Base-by-base conservation (phyloP, 1,140 invertebrate genomes). In the Cheumatopsyche charites region DNA sequence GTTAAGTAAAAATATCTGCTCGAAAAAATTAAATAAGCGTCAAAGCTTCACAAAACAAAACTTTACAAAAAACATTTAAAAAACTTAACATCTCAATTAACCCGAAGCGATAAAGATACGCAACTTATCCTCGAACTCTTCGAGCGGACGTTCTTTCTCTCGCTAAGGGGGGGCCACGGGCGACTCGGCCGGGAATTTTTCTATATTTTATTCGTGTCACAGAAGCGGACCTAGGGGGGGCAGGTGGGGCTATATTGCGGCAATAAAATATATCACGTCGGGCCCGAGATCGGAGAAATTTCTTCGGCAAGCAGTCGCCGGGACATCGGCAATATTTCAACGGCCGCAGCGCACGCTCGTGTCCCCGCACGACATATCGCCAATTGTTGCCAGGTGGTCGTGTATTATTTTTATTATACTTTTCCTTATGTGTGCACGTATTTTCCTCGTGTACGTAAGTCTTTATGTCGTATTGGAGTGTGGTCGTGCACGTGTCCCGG, bases 181-280 rank as follows among this genome's bases (percentile, higher is more conserved):
- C 19, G 58, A n/a, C n/a, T n/a, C n/a, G n/a, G n/a, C n/a, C n/a
- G n/a, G n/a, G n/a, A n/a, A 62, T n/a, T 23, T 63, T 63, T 17
- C 42, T 68, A 75, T 73, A 75, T 75, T 63, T 72, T 75, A 75
- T 75, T 75, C 70, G 29, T 71, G 74, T 75, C 74, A 73, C 74
- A 71, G 58, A 19, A 66, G 61, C 67, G 62, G 68, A 41, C 9
- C 7, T 3, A 7, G 25, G 43, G 55, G 15, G 15, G 68, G 71
- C 71, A 68, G 68, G 74, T 73, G 47, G 73, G 29, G 70, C 45
- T 23, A 72, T 72, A 75, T 73, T 72, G 71, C 17, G 62, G 71
- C 71, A 75, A 75, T 75, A 75, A 75, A 75, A 75, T 75, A 75
- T 75, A 75, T 75, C 74, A 75, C 29, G 25, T 62, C 67, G 72